phyloP scores from a whole-genome alignment of 2,113 vertebrate species.

The Chlamydotis undulata region DNA sequence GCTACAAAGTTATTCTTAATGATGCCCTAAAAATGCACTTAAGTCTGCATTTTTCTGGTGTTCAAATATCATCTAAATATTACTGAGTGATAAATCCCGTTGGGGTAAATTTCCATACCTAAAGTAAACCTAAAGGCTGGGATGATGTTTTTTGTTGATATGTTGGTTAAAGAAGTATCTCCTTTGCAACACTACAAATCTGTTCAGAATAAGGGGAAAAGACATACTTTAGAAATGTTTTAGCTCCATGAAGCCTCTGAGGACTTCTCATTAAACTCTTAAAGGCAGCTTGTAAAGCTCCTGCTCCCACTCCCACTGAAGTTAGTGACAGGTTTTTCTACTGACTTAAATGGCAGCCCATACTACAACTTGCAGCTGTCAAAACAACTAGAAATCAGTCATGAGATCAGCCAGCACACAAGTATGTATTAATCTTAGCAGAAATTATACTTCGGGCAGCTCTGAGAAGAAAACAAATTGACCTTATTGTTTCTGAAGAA shows the following conservation, averaged over 20 bases:
- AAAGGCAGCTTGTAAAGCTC: constrained; percentile 20
- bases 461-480: constrained; percentile 43
- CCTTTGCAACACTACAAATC: constrained; percentile 46
- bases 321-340: not conserved
- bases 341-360: not conserved
- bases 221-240: constrained; percentile 53
- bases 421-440: constrained; percentile 8
- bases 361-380: constrained; percentile 57
- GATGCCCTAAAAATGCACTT: constrained; percentile 1
- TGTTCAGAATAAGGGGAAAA: constrained; percentile 44
- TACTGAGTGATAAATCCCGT: not conserved
- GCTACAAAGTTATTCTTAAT: not conserved
- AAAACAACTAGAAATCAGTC: constrained; percentile 63
- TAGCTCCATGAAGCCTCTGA: constrained; percentile 45
- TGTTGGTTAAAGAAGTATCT: constrained; percentile 38
- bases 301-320: not conserved
- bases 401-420: constrained; percentile 5
- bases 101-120: not conserved
- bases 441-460: constrained; percentile 52
- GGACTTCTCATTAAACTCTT: constrained; percentile 46
- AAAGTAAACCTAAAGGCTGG: not conserved
- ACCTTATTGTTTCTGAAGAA: constrained; percentile 18
- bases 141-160: constrained; percentile 17
- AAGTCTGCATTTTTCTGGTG: constrained; percentile 11
- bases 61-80: not conserved